Base-by-base conservation (phyloP, 2,888 invertebrate species). In the Polietes domitor region DNA sequence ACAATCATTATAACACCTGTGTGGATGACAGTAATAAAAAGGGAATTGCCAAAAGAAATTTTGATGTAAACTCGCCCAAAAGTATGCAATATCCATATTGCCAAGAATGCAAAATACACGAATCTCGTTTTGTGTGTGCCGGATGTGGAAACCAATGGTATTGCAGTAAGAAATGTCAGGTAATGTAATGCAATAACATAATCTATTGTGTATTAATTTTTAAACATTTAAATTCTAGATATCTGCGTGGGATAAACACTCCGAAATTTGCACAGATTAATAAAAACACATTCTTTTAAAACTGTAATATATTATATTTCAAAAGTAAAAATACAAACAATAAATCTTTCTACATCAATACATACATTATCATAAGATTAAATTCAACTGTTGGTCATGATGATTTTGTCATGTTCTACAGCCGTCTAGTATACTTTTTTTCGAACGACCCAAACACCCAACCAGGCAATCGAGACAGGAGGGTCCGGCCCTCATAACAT, bases 111-210 rank as follows among this genome's bases (percentile, higher is more conserved):
- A 94, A 96, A 87, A 94, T 95, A 81, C 94, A 95, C 85, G 94
- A 96, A 88, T 97, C 97, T 83, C 96, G 96, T 93, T 97, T 96
- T 90, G 96, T 97, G 58, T 98, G 97, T 91, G 97, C 97, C 61
- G 97, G 96, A 71, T 98, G 97, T 92, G 96, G 96, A 86, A 97
- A 96, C 93, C 97, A 97, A 93, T 98, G 98, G 97, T 98, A 98
- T 92, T 98, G 98, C 94, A 97, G 97, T 90, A 94, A 97, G 77
- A 96, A 97, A 86, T 98, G 98, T 92, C 98, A 98, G 96, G 98
- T 98, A 92, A 90, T 86, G 17, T 7, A 73, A 15, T 53, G 17
- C 2, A 12, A 41, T n/a, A 47, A 15, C 5, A 7, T 2, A n/a
- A n/a, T 47, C 15, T 15, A 47, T 6, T n/a, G n/a, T 47, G n/a